phyloP scores from a whole-genome alignment of 2,797 vertebrate genomes.

The Novumbra hubbsi region DNA sequence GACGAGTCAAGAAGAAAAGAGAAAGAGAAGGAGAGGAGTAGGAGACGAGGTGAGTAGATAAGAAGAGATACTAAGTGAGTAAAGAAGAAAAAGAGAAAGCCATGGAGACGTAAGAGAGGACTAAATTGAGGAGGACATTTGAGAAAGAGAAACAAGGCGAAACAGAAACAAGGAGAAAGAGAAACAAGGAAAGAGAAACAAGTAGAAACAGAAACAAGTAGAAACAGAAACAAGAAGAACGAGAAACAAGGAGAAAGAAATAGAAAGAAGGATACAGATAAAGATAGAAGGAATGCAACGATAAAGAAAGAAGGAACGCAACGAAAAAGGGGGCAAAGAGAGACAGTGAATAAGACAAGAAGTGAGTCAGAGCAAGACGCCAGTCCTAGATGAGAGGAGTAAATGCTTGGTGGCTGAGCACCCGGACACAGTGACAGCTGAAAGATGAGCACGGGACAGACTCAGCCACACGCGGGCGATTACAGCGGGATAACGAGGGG shows the following conservation, averaged over 20 bases:
- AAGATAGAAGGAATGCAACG: not conserved
- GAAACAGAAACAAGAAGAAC: too few relatives aligned
- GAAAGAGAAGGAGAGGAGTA: not conserved
- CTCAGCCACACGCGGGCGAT: slow-evolving; percentile 36
- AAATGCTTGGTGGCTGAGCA: slow-evolving; percentile 46
- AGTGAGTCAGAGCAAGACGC: not conserved
- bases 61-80: not conserved
- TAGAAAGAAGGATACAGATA: not conserved
- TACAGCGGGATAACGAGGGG: slow-evolving; percentile 37
- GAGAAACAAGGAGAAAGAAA: slow-evolving; percentile 13
- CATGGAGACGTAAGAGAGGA: too few relatives aligned
- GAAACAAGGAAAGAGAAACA: not conserved
- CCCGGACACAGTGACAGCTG: slow-evolving; percentile 52
- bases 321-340: not conserved
- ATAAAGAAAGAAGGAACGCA: too few relatives aligned
- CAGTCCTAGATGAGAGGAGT: slow-evolving; percentile 41
- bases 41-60: too few relatives aligned
- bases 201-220: slow-evolving; percentile 20
- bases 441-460: slow-evolving; percentile 36
- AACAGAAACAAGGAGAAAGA: not conserved
- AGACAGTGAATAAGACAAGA: not conserved
- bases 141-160: not conserved
- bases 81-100: not conserved
- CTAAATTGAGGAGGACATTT: too few relatives aligned
- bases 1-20: not conserved